Evolutionary conservation across 1,140 invertebrate genomes (phyloP).

Genomic region (Drosophila tani): DNA sequence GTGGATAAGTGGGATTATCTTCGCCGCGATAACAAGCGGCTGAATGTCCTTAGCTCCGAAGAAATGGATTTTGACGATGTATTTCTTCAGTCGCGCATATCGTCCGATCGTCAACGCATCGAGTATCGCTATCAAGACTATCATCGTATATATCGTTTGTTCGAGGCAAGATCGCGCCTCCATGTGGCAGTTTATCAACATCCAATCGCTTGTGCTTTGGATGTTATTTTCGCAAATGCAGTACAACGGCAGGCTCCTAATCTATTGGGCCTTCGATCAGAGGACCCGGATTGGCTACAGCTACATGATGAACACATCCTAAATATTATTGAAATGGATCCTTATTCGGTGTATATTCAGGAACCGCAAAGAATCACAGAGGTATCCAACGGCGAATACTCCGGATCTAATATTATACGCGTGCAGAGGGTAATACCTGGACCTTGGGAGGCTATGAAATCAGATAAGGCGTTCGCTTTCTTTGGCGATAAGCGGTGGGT

Average conservation of each 20-base stretch:
- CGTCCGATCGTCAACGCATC: slow-evolving; percentile 65
- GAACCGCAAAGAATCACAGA: slow-evolving; percentile 32
- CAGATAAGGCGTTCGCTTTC: slow-evolving; percentile 45
- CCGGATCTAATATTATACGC: background rate
- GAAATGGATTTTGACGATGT: slow-evolving; percentile 69
- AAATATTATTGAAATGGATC: slow-evolving; percentile 38
- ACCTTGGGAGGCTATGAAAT: slow-evolving; percentile 47
- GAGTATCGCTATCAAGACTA: slow-evolving; percentile 77
- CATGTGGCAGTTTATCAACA: slow-evolving; percentile 53
- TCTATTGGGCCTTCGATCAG: slow-evolving; percentile 25
- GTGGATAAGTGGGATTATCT: slow-evolving; percentile 92
- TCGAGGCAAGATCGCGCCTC: slow-evolving; percentile 52
- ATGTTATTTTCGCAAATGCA: slow-evolving; percentile 35
- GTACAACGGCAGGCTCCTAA: slow-evolving; percentile 34
- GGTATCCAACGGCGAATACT: background rate
- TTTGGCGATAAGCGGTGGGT: slow-evolving; percentile 61
- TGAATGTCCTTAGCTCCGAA: slow-evolving; percentile 39
- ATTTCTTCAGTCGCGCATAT: slow-evolving; percentile 62
- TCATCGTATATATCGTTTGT: slow-evolving; percentile 68
- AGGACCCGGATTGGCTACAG: slow-evolving; percentile 33
- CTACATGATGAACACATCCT: slow-evolving; percentile 47
- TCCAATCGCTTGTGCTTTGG: slow-evolving; percentile 39
- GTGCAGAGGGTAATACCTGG: slow-evolving; percentile 39
- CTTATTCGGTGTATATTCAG: slow-evolving; percentile 19
- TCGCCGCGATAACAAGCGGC: slow-evolving; percentile 86